Evolutionary conservation across 2,888 invertebrate genomes (phyloP).

Genomic region (Pyrochroa serraticornis): DNA sequence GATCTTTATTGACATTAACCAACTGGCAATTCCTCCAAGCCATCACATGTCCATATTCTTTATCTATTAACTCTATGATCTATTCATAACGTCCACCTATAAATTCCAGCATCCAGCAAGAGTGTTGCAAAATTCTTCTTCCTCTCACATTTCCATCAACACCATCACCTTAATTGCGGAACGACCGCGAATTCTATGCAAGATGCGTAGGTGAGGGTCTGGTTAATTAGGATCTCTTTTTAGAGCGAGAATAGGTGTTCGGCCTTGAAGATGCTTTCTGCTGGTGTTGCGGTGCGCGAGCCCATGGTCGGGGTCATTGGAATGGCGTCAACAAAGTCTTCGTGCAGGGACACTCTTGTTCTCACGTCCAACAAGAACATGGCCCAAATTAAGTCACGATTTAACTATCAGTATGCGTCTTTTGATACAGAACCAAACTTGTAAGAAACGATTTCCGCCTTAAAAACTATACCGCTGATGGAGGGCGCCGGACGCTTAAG

Average conservation of each 20-base stretch:
- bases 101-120: no score
- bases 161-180: no score
- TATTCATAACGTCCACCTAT: no score
- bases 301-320: slow-evolving; percentile 17
- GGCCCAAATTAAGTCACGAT: slow-evolving; percentile 20
- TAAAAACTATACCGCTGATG: slow-evolving; percentile 14
- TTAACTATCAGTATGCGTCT: slow-evolving; percentile 12
- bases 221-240: slow-evolving; percentile 13
- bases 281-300: neutral
- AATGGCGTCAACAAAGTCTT: slow-evolving; percentile 14
- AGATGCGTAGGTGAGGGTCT: slow-evolving; percentile 8
- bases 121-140: no score
- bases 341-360: slow-evolving; percentile 9
- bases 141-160: no score
- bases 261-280: slow-evolving; percentile 12
- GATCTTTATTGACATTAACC: no score
- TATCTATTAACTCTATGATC: no score
- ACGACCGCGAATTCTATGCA: no score
- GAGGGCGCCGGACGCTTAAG: slow-evolving; percentile 14
- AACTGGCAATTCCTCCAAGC: no score
- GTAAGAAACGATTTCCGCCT: slow-evolving; percentile 16
- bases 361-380: slow-evolving; percentile 10
- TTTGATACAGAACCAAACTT: neutral
- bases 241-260: slow-evolving; percentile 9
- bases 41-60: no score